A percentile compares a stretch with the other conserved stretches of the same genome.
phyloP scores from a whole-genome alignment of 2,888 invertebrate species.

The Coelinius sp. region DNA sequence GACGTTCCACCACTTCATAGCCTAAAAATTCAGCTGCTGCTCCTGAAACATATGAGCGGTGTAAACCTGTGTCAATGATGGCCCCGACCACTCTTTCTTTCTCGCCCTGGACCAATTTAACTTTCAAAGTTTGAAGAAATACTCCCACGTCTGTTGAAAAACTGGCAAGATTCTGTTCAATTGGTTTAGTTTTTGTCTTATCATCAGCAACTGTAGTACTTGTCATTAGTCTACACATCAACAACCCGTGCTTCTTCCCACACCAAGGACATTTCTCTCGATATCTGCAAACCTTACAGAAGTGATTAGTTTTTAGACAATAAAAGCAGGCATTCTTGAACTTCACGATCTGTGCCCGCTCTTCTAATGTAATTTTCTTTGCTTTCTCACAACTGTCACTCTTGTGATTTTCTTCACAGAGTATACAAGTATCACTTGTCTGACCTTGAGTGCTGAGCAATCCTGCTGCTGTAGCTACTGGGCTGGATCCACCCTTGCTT shows the following conservation, averaged over 20 bases:
- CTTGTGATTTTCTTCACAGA: constrained; percentile 49
- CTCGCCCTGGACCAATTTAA: constrained; percentile 39
- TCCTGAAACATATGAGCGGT: constrained; percentile 49
- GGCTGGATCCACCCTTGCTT: neutral
- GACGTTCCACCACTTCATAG: constrained; percentile 38
- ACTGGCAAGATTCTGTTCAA: neutral
- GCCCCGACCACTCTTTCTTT: constrained; percentile 40
- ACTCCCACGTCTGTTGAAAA: neutral
- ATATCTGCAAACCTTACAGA: constrained; percentile 44
- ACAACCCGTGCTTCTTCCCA: constrained; percentile 42
- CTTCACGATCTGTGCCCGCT: constrained; percentile 41
- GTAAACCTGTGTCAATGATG: constrained; percentile 49
- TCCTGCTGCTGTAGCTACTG: constrained; percentile 24
- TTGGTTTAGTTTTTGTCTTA: neutral
- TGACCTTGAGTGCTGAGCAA: constrained; percentile 30
- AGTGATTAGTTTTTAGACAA: constrained; percentile 51
- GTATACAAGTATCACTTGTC: constrained; percentile 45
- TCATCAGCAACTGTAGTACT: neutral
- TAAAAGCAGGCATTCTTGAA: constrained; percentile 49
- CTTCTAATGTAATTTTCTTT: constrained; percentile 43
- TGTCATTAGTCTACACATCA: constrained; percentile 46
- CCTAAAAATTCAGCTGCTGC: constrained; percentile 44
- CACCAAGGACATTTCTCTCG: constrained; percentile 50
- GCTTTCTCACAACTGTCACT: constrained; percentile 45
- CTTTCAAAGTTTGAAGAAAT: constrained; percentile 41